These are phyloP conservation scores for Crenichthys baileyi DNA, from an alignment of 2,797 vertebrate species.

Conservation along the genomic window DNA sequence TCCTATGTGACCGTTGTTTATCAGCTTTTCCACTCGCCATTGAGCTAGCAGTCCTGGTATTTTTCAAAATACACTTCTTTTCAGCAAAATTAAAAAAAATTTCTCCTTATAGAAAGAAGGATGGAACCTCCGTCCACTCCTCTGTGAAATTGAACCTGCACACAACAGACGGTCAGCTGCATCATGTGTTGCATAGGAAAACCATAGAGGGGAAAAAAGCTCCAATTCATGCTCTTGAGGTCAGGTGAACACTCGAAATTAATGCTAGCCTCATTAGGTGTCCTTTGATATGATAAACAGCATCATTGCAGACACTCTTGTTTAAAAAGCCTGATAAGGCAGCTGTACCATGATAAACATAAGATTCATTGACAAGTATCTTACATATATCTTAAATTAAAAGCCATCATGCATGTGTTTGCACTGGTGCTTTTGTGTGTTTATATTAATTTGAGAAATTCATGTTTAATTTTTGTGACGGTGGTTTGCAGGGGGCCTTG, in stretches of 20 bases:
- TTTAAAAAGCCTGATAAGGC: slow-evolving; percentile 50
- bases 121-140: slow-evolving; percentile 29
- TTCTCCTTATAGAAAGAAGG: slow-evolving; percentile 15
- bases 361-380: not conserved
- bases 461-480: slow-evolving; percentile 44
- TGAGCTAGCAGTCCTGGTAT: not conserved
- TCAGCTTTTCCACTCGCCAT: slow-evolving; percentile 42
- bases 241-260: slow-evolving; percentile 79
- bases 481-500: slow-evolving; percentile 43
- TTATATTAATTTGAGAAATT: slow-evolving; percentile 29
- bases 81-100: slow-evolving; percentile 33
- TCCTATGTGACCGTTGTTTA: slow-evolving; percentile 11
- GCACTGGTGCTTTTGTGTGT: not conserved
- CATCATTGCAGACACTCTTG: slow-evolving; percentile 34
- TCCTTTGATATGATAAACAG: slow-evolving; percentile 84
- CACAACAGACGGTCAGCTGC: slow-evolving; percentile 40
- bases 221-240: slow-evolving; percentile 50
- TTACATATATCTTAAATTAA: not conserved
- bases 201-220: slow-evolving; percentile 21
- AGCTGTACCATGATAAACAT: slow-evolving; percentile 20
- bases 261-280: slow-evolving; percentile 68
- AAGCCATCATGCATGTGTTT: not conserved
- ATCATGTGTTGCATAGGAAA: slow-evolving; percentile 73
- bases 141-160: slow-evolving; percentile 41
- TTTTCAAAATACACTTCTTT: slow-evolving; percentile 25